Conservation (phyloP, 1,140 invertebrate genomes). For the Drosophila pandora region DNA sequence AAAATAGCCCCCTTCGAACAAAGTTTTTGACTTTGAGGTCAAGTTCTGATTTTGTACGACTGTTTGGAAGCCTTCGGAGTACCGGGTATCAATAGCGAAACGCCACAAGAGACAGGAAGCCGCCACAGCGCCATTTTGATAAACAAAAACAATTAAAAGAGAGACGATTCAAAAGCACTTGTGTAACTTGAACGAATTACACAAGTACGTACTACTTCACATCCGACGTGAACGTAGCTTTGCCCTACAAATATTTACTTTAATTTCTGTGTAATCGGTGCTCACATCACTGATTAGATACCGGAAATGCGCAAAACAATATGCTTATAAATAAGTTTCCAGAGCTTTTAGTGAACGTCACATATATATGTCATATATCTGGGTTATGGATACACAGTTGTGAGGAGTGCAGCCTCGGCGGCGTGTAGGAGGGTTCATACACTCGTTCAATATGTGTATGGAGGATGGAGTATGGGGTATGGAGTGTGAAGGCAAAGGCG, state of each 20-base stretch:
- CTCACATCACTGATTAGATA: slow-evolving; percentile 48
- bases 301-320: slow-evolving; percentile 53
- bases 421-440: slow-evolving; percentile 30
- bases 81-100: background rate
- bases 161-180: slow-evolving; percentile 15
- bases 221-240: slow-evolving; percentile 27
- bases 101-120: background rate
- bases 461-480: slow-evolving; percentile 1
- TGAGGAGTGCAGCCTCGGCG: slow-evolving; percentile 18
- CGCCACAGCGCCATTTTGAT: slow-evolving; percentile 35
- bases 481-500: background rate
- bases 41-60: background rate
- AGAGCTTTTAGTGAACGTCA: slow-evolving; percentile 53
- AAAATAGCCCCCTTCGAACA: background rate
- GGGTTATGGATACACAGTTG: slow-evolving; percentile 38
- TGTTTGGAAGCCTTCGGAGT: background rate
- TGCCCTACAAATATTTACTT: slow-evolving; percentile 56
- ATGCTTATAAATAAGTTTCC: slow-evolving; percentile 51
- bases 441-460: slow-evolving; percentile 20
- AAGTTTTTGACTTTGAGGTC: background rate
- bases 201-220: slow-evolving; percentile 26
- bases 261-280: slow-evolving; percentile 55
- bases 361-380: slow-evolving; percentile 33
- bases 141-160: slow-evolving; percentile 12
- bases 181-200: slow-evolving; percentile 30